phyloP scores from a whole-genome alignment of 2,113 vertebrate genomes.

The Cololabis saira region DNA sequence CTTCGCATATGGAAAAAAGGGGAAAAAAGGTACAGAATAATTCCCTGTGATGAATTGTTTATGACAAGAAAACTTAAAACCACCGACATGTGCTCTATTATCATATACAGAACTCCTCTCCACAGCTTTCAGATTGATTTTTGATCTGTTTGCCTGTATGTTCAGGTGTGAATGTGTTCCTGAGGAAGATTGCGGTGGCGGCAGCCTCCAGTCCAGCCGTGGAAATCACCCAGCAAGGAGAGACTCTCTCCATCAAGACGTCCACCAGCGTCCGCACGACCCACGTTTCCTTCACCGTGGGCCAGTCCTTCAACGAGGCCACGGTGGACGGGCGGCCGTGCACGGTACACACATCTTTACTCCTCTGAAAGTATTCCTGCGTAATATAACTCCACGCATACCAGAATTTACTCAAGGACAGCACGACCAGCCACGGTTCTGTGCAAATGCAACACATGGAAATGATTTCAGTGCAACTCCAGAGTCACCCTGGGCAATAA shows the following conservation, averaged over 20 bases:
- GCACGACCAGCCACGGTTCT: conserved; percentile 10
- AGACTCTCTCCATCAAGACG: conserved; percentile 91
- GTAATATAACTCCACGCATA: conserved; percentile 23
- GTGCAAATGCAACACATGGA: conserved; percentile 55
- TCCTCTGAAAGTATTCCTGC: conserved; percentile 24
- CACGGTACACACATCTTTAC: conserved; percentile 77
- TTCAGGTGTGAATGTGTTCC: conserved; percentile 90
- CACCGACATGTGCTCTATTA: conserved; percentile 2
- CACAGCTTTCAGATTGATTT: conserved; percentile 17
- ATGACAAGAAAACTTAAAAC: conserved; percentile 5
- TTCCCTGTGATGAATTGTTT: neutral
- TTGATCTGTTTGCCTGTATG: conserved; percentile 10
- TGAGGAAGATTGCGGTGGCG: conserved; percentile 90
- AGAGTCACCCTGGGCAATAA: conserved; percentile 28
- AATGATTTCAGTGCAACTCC: conserved; percentile 48
- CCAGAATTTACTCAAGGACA: conserved; percentile 25
- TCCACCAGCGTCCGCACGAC: conserved; percentile 92
- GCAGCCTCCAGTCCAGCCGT: conserved; percentile 90
- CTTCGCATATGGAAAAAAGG: neutral
- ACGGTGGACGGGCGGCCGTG: conserved; percentile 92
- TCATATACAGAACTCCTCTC: conserved; percentile 3
- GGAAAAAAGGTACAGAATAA: neutral
- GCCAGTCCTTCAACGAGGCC: conserved; percentile 90
- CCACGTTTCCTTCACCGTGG: conserved; percentile 89
- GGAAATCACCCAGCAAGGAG: conserved; percentile 90